Percentiles rank a stretch among this genome's conserved stretches.
phyloP scores from a whole-genome alignment of 2,113 vertebrate genomes.

The Pelmatolapia mariae region DNA sequence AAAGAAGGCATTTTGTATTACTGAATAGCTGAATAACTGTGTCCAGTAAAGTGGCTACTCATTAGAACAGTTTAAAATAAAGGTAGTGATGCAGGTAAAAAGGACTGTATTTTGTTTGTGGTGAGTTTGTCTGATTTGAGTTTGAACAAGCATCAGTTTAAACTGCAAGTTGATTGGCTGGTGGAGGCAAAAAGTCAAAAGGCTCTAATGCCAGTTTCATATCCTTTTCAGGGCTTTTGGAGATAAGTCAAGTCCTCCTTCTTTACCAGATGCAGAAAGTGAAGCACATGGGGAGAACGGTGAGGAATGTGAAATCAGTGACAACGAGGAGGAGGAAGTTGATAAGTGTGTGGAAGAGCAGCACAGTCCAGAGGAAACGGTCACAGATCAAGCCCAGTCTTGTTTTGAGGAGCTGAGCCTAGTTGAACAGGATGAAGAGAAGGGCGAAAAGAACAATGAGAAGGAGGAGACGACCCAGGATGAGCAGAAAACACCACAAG shows the following conservation, averaged over 20 bases:
- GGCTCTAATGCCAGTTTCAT: background rate
- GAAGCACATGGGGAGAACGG: background rate
- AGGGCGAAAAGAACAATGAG: background rate
- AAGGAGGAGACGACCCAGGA: constrained; percentile 36
- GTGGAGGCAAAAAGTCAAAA: background rate
- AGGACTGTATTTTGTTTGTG: background rate
- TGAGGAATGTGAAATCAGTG: constrained; percentile 20
- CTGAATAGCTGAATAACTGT: background rate
- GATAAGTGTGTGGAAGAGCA: constrained; percentile 31
- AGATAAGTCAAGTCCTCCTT: constrained; percentile 84
- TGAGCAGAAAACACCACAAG: constrained; percentile 77
- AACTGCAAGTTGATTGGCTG: background rate
- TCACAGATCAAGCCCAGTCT: constrained; percentile 25
- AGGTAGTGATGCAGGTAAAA: background rate
- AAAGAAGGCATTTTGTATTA: background rate
- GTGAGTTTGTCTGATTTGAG: background rate
- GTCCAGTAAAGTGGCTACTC: background rate
- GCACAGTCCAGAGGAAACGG: background rate
- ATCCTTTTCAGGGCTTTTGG: constrained; percentile 80
- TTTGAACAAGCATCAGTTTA: background rate
- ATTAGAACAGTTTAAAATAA: background rate
- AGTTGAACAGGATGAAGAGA: constrained; percentile 22
- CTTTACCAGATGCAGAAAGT: constrained; percentile 65
- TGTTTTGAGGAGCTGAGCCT: constrained; percentile 51
- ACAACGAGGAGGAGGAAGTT: constrained; percentile 7